Percentiles rank a stretch among this genome's conserved stretches.
Evolutionary conservation across 2,797 vertebrate species (phyloP).

Genomic region (Bradypodion pumilum): DNA sequence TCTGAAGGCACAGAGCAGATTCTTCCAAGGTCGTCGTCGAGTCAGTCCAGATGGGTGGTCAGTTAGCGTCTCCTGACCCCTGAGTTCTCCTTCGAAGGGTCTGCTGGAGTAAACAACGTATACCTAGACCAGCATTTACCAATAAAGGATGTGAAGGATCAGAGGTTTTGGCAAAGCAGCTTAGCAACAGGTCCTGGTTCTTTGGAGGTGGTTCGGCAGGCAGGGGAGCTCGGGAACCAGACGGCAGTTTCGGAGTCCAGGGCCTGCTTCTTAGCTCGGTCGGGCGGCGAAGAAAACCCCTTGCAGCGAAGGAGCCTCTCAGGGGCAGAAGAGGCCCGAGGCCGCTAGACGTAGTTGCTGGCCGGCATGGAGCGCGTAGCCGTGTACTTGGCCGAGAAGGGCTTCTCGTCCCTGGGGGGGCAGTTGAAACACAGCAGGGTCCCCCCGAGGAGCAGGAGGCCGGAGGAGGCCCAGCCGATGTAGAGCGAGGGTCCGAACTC

Average conservation of each 20-base stretch:
- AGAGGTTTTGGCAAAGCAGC: no score
- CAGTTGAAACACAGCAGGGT: slow-evolving; percentile 89
- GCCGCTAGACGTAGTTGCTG: slow-evolving; percentile 85
- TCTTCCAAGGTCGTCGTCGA: neutral
- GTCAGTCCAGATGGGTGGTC: neutral
- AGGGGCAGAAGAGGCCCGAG: fast-evolving
- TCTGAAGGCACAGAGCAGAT: neutral
- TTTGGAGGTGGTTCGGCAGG: no score
- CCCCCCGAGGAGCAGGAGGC: slow-evolving; percentile 86
- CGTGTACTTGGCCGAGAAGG: slow-evolving; percentile 84
- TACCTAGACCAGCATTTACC: no score
- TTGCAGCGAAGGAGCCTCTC: no score
- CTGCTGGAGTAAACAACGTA: no score
- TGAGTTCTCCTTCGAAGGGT: neutral
- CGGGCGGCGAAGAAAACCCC: no score
- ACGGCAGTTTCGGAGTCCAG: no score
- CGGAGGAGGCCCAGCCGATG: slow-evolving; percentile 87
- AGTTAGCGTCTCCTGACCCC: no score
- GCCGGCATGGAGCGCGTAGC: slow-evolving; percentile 76
- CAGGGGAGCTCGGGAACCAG: no score
- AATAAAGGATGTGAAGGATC: no score
- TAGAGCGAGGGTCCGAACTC: slow-evolving; percentile 90
- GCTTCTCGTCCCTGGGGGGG: slow-evolving; percentile 76
- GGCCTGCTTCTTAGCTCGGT: no score
- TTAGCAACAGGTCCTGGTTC: no score